These are phyloP conservation scores for Invenusta paracnida DNA, from an alignment of 2,888 invertebrate species.

Conservation along the genomic window DNA sequence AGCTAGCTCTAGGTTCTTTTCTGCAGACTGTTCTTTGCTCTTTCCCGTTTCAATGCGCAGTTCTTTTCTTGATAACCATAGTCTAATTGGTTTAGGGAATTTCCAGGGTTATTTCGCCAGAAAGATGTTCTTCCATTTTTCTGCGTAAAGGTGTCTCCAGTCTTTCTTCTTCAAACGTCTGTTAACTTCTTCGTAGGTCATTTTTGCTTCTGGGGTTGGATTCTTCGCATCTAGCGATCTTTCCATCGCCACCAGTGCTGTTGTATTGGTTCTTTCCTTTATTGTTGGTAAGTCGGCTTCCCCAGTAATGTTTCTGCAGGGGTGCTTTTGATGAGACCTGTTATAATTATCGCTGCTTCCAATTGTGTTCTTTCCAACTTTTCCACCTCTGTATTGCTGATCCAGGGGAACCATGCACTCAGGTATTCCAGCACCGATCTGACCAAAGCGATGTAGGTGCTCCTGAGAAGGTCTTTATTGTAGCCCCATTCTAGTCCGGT, in stretches of 20 bases:
- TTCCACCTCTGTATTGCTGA: neutral
- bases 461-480: constrained; percentile 11
- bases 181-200: neutral
- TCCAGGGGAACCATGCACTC: constrained; percentile 3
- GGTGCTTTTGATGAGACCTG: constrained; percentile 14
- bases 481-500: neutral
- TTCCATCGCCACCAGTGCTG: constrained; percentile 13
- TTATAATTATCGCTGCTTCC: neutral
- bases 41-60: neutral
- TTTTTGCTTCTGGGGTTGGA: neutral
- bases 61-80: neutral
- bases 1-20: neutral
- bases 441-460: constrained; percentile 7
- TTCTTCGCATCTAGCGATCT: neutral
- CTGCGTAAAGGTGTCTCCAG: neutral
- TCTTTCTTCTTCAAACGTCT: neutral
- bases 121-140: neutral
- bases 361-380: constrained; percentile 27
- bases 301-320: neutral
- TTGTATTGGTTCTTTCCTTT: neutral
- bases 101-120: neutral
- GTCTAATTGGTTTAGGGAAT: constrained; percentile 6
- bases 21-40: neutral
- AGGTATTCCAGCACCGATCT: neutral
- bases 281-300: neutral